Base-by-base conservation (phyloP, 2,113 vertebrate species). In the Haemorhous mexicanus region DNA sequence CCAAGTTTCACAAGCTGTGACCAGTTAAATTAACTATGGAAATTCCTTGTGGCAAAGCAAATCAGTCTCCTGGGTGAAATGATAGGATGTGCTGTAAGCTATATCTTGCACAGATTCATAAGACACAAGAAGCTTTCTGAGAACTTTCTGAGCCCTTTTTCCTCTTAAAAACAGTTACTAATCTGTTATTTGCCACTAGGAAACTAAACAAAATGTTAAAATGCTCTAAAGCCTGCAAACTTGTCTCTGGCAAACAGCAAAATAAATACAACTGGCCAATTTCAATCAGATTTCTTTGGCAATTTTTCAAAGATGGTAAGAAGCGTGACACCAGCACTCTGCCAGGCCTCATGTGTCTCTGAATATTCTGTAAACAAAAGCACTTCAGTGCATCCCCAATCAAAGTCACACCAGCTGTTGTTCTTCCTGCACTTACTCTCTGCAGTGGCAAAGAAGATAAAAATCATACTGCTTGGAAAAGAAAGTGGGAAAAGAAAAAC, bases 281-380 rank as follows among this genome's bases (percentile, higher is more conserved):
- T 94, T 85, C 61, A 91, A 83, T 80, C 64, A 93, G 47, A 95
- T 83, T 87, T 91, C 62, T 95, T 84, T 94, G 89, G 81, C 76
- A 96, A 53, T 90, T 84, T 97, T 97, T 96, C 87, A 97, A 92
- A 92, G 77, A 75, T 39, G 58, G 50, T 47, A 93, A 96, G 82
- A 92, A 94, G 70, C 5, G 0, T 87, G 93, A 74, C 84, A 80
- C 0, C 1, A 95, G 64, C 59, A 62, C 82, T 93, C 77, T 97
- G 84, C 93, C 75, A 96, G 82, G 59, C 66, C 89, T 97, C 68
- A 6, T n/a, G 67, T 89, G 67, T 92, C 63, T 85, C 50, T 92
- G 72, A 95, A 86, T 95, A 93, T 77, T 94, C 93, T 93, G 72
- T 94, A 97, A 97, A 97, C 89, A 94, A 90, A 84, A 85, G 62